Conservation (phyloP, 2,888 invertebrate species). For the Rosalia funebris region DNA sequence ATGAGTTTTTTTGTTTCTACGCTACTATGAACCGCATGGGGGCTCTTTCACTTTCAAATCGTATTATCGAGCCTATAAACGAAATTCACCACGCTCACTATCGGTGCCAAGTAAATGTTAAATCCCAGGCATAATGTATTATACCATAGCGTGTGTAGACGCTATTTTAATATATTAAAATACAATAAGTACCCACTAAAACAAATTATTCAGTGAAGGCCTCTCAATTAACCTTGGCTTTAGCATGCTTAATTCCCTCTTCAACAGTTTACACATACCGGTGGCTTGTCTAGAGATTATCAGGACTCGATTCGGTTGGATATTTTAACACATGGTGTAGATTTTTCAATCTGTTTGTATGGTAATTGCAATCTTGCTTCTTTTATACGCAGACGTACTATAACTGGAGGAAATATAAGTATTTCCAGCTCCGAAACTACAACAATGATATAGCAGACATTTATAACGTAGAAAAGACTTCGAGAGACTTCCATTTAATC, state of each 20-base stretch:
- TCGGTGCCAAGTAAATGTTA: background rate
- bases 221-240: constrained; percentile 22
- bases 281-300: too few species aligned
- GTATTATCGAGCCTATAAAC: background rate
- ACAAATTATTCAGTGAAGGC: constrained; percentile 17
- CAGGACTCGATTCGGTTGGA: too few species aligned
- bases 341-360: too few species aligned
- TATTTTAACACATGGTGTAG: too few species aligned
- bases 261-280: constrained; percentile 5
- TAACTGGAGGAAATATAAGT: too few species aligned
- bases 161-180: constrained; percentile 18
- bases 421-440: too few species aligned
- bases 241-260: constrained; percentile 14
- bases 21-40: background rate
- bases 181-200: constrained; percentile 21
- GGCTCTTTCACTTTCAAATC: background rate
- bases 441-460: too few species aligned
- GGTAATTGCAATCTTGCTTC: too few species aligned
- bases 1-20: background rate
- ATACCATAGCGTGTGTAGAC: constrained; percentile 13
- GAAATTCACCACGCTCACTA: background rate
- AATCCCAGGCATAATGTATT: background rate
- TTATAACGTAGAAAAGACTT: too few species aligned
- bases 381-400: too few species aligned
- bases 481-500: too few species aligned